Percentiles rank a stretch among this genome's conserved stretches.
Conservation (phyloP, 1,140 invertebrate genomes). For the Drosophila erecta region DNA sequence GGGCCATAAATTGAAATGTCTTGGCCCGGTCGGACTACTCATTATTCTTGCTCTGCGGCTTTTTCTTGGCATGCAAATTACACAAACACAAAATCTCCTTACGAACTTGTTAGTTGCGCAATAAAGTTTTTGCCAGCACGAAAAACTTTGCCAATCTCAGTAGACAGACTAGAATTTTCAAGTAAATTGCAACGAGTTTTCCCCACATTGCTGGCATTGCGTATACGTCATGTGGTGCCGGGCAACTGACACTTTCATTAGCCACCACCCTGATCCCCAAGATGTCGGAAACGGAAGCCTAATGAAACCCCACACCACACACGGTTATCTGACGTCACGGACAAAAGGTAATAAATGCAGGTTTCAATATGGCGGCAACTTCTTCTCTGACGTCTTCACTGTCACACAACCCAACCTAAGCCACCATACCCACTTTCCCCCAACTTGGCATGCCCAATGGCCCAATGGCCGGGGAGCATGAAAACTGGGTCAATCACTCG, state of each 20-base stretch:
- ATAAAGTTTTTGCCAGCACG: conserved; percentile 49
- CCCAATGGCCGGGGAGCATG: neutral
- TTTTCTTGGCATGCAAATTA: conserved; percentile 46
- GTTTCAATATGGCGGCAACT: conserved; percentile 42
- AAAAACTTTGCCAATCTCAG: conserved; percentile 52
- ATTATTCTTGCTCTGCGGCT: conserved; percentile 45
- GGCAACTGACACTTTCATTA: conserved; percentile 61
- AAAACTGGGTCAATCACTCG: conserved; percentile 71
- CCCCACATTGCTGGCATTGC: conserved; percentile 30
- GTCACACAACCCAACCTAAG: neutral
- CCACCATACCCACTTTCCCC: neutral
- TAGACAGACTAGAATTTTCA: conserved; percentile 45
- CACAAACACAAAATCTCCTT: conserved; percentile 11
- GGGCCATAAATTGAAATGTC: conserved; percentile 62
- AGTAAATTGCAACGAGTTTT: conserved; percentile 25
- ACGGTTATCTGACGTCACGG: conserved; percentile 33
- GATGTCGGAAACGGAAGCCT: conserved; percentile 40
- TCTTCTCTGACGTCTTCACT: conserved; percentile 44
- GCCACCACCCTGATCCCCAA: conserved; percentile 28
- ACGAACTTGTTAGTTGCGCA: conserved; percentile 47
- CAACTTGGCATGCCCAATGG: conserved; percentile 6
- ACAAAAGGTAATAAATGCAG: conserved; percentile 29
- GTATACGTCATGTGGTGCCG: conserved; percentile 64
- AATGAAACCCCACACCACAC: conserved; percentile 28
- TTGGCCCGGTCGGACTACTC: conserved; percentile 41